Percentiles rank a stretch among this genome's conserved stretches.
Evolutionary conservation across 2,797 vertebrate species (phyloP).

Genomic region (Parambassis ranga): DNA sequence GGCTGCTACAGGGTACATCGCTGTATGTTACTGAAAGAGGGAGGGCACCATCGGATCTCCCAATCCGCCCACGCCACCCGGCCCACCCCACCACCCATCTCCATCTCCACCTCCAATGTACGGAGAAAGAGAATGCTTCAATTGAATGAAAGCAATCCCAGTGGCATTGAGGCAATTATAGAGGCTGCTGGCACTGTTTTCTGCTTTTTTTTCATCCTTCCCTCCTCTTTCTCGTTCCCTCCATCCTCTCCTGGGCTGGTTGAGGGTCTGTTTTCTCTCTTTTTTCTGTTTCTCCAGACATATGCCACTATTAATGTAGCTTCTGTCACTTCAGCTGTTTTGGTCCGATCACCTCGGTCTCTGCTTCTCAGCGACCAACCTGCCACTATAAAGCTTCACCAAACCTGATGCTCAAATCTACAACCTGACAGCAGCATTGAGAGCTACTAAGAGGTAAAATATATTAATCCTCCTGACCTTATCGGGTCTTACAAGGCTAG

Average conservation of each 20-base stretch:
- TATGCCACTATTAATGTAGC: slow-evolving; percentile 80
- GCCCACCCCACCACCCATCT: background rate
- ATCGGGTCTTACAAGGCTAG: slow-evolving; percentile 25
- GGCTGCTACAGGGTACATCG: slow-evolving; percentile 45
- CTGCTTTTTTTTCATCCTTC: slow-evolving; percentile 28
- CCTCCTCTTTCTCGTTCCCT: slow-evolving; percentile 26
- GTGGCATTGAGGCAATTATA: slow-evolving; percentile 77
- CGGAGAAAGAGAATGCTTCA: slow-evolving; percentile 66
- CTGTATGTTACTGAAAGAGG: slow-evolving; percentile 44
- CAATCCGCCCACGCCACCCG: slow-evolving; percentile 42
- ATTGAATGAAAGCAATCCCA: slow-evolving; percentile 77
- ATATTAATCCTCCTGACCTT: slow-evolving; percentile 38
- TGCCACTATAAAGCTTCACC: background rate
- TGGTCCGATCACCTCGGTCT: slow-evolving; percentile 58
- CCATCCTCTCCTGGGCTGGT: slow-evolving; percentile 39
- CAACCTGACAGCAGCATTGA: slow-evolving; percentile 15
- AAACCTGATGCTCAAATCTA: slow-evolving; percentile 1
- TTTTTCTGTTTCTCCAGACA: slow-evolving; percentile 63
- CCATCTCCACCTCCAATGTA: slow-evolving; percentile 45
- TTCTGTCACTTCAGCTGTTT: slow-evolving; percentile 80
- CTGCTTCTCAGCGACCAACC: slow-evolving; percentile 36
- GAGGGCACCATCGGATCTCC: slow-evolving; percentile 54
- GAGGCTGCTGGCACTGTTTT: slow-evolving; percentile 72
- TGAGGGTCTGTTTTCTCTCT: slow-evolving; percentile 41
- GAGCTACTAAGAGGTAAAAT: slow-evolving; percentile 24